Base-by-base conservation (phyloP, 2,797 vertebrate species). In the Anolis apletophallus region DNA sequence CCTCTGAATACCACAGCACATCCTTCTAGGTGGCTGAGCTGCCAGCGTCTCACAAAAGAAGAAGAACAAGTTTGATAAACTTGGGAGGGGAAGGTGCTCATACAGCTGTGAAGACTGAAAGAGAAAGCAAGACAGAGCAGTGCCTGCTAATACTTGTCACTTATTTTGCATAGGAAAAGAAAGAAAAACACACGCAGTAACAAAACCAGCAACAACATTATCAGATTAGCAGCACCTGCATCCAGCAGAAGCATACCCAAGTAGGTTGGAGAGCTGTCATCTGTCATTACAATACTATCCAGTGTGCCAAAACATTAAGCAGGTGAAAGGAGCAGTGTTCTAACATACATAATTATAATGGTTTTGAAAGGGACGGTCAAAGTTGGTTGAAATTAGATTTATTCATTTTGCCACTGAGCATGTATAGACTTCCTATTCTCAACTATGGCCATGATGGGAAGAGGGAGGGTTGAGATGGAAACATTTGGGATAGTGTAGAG, bases 211-310 rank as follows among this genome's bases (percentile, higher is more conserved):
- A 87, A 29, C 68, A 5, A 87, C n/a, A 0, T 85, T 69, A 92
- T 36, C 82, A 3, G 14, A 91, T 92, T 88, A 92, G 86, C 88
- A 12, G 90, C 55, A 73, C 87, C 91, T 74, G 86, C 92, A 86
- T 80, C 46, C 1, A 5, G n/a, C 86, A 26, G 68, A 71, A 92
- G 88, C 0, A 0, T 83, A 12, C 59, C 73, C 78, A 89, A 50
- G 1, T 21, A 88, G 83, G 78, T 83, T 88, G 73, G 73, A 85
- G 26, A 85, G 52, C 85, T 91, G 88, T 88, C 93, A 91, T 75
- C 84, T 83, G 84, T 68, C 1, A 0, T 86, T 94, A 86, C 87
- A 1, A 88, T 73, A 77, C 71, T 67, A 4, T 74, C 0, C 0
- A 0, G 0, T 50, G 74, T 32, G 81, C 90, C 86, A 80, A 0